Base-by-base conservation (phyloP, 2,113 vertebrate genomes). In the Bungarus multicinctus region DNA sequence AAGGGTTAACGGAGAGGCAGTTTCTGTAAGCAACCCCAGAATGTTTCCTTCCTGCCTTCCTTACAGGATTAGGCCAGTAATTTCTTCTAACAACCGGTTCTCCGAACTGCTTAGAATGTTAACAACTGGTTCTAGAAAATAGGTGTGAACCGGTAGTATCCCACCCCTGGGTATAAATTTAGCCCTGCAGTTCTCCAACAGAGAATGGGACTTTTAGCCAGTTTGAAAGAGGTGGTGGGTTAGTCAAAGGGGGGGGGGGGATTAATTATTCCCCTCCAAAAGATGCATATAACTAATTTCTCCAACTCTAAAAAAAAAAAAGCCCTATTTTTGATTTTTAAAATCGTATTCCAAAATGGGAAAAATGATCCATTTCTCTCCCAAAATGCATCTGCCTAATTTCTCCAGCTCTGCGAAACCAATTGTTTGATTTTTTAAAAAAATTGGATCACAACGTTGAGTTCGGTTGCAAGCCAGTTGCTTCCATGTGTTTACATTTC, bases 141-240 rank as follows among this genome's bases (percentile, higher is more conserved):
- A n/a, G n/a, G n/a, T n/a, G n/a, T n/a, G n/a, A n/a, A n/a, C n/a
- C n/a, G n/a, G n/a, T n/a, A n/a, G n/a, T n/a, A n/a, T n/a, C n/a
- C n/a, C n/a, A n/a, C n/a, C n/a, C n/a, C n/a, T n/a, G 93, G 94
- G 91, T 91, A 93, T 85, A 94, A 93, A 89, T 16, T 94, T 89
- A n/a, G 14, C 14, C 14, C 64, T 18, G 5, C 6, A 2, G 11
- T 69, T 69, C 27, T 69, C 47, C 5, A 9, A 34, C 12, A 6
- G 69, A 20, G 6, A 81, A 34, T 8, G 16, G 69, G 16, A 81
- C 5, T 18, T 74, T 34, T 18, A 74, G n/a, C 5, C 5, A 9
- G 3, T 34, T 39, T 81, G 18, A 39, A 39, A 74, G 18, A 18
- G 5, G n/a, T 39, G 6, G n/a, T 39, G 16, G 16, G n/a, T 74